These are phyloP conservation scores for Euleptes europaea DNA, from an alignment of 2,113 vertebrate species.

Conservation along the genomic window DNA sequence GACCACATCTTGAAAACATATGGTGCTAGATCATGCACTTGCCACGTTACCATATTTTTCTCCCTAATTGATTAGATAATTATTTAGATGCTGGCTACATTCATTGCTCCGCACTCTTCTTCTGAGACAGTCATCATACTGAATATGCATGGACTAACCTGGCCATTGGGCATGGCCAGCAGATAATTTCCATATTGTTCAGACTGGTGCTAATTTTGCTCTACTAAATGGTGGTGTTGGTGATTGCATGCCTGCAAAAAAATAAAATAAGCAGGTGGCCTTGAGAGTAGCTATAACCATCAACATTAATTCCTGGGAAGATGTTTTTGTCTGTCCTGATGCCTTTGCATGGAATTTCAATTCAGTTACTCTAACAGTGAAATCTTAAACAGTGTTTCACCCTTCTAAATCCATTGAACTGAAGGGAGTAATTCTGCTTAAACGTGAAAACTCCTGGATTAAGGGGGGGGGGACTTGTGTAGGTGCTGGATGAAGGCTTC, in stretches of 20 bases:
- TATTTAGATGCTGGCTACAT: neutral
- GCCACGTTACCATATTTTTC: neutral
- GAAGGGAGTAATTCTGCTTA: too few species aligned
- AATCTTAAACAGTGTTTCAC: too few species aligned
- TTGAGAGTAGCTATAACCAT: fast-evolving
- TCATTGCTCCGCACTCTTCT: neutral
- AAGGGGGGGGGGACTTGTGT: too few species aligned
- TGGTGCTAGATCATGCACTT: neutral
- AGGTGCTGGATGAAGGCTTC: too few species aligned
- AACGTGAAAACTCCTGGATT: too few species aligned
- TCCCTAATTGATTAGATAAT: neutral
- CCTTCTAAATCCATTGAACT: too few species aligned
- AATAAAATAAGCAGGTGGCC: neutral
- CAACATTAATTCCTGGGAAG: neutral
- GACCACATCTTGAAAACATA: neutral
- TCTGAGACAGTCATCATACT: neutral
- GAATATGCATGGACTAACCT: neutral
- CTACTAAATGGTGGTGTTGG: neutral
- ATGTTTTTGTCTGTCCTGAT: neutral
- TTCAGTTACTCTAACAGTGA: neutral
- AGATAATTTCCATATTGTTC: neutral
- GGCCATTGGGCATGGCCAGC: neutral
- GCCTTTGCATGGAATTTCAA: too few species aligned
- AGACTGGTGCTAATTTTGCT: neutral
- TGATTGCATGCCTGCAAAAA: neutral